A percentile compares a stretch with the other conserved stretches of the same genome.
Conservation (phyloP, 2,888 invertebrate genomes). For the Ctenicera cuprea region DNA sequence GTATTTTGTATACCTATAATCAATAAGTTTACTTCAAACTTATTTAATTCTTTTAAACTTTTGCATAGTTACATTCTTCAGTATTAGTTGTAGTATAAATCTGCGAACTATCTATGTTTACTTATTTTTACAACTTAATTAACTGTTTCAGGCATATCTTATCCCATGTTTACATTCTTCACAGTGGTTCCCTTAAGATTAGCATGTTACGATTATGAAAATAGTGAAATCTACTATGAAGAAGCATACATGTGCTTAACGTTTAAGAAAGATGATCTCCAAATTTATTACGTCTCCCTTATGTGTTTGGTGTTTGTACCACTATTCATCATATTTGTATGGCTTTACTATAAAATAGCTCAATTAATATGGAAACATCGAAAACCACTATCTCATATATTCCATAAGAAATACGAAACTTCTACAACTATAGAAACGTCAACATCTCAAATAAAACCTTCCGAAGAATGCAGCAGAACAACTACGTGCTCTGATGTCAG, state of each 20-base stretch:
- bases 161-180: constrained; percentile 70
- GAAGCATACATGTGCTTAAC: constrained; percentile 63
- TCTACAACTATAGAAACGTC: constrained; percentile 59
- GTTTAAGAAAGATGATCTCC: constrained; percentile 58
- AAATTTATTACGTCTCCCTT: constrained; percentile 64
- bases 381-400: constrained; percentile 63
- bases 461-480: constrained; percentile 50
- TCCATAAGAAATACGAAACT: constrained; percentile 53
- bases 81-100: too few species aligned
- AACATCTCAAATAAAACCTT: constrained; percentile 58
- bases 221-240: constrained; percentile 57
- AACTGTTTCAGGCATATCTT: constrained; percentile 21
- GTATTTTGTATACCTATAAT: too few species aligned
- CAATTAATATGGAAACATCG: constrained; percentile 74
- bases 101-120: too few species aligned
- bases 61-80: too few species aligned
- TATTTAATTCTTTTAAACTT: too few species aligned
- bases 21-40: too few species aligned
- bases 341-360: constrained; percentile 74
- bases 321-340: constrained; percentile 72
- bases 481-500: constrained; percentile 26
- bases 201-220: constrained; percentile 1
- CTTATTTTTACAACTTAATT: too few species aligned
- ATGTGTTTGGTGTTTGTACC: constrained; percentile 72
- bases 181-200: constrained; percentile 58